These are phyloP conservation scores for Boloria euphrosyne DNA, from an alignment of 2,888 invertebrate species.

Conservation along the genomic window DNA sequence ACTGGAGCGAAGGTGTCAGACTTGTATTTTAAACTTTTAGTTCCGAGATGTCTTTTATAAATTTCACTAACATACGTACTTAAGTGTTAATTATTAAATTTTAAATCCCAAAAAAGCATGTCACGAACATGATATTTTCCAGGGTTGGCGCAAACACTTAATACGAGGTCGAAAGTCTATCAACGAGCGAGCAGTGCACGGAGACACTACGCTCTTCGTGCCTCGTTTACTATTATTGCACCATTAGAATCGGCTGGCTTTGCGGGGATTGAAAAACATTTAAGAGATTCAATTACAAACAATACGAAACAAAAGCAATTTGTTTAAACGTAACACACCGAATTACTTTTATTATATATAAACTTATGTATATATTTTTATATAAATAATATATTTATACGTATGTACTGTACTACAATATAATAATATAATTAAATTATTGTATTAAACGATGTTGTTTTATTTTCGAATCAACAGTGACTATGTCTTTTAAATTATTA, in stretches of 20 bases:
- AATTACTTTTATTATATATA: not conserved
- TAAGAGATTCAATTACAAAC: slow-evolving; percentile 30
- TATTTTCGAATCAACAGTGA: too few relatives aligned
- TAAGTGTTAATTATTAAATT: not conserved
- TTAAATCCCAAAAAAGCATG: slow-evolving; percentile 1
- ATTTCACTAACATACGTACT: too few relatives aligned
- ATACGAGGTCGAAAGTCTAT: slow-evolving; percentile 71
- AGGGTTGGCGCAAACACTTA: slow-evolving; percentile 65
- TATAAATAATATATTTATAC: too few relatives aligned
- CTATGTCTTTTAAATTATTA: too few relatives aligned
- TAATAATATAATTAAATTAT: not conserved
- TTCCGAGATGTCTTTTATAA: too few relatives aligned
- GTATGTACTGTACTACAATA: not conserved
- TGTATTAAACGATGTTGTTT: too few relatives aligned
- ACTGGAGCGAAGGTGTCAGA: too few relatives aligned
- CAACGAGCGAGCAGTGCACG: slow-evolving; percentile 66
- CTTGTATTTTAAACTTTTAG: too few relatives aligned
- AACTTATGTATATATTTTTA: too few relatives aligned
- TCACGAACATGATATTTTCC: slow-evolving; percentile 34
- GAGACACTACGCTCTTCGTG: slow-evolving; percentile 50
- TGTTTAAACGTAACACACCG: not conserved
- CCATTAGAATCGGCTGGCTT: slow-evolving; percentile 33
- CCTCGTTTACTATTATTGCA: slow-evolving; percentile 43
- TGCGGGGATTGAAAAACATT: slow-evolving; percentile 28
- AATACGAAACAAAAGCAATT: slow-evolving; percentile 25